phyloP scores from a whole-genome alignment of 2,888 invertebrate genomes.

The Morpho achilles region DNA sequence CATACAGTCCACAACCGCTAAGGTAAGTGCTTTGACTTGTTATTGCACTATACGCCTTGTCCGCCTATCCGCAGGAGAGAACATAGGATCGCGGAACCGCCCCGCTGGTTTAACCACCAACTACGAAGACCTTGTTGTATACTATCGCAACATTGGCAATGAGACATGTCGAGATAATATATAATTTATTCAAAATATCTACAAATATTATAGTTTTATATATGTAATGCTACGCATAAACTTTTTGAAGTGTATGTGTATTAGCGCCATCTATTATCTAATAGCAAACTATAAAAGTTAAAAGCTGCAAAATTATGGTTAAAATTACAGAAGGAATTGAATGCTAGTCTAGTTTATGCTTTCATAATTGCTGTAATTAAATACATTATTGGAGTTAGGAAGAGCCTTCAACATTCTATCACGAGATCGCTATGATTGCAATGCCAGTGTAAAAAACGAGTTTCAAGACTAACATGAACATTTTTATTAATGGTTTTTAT shows the following conservation, averaged over 20 bases:
- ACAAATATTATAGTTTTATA: conserved; percentile 27
- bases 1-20: too few species aligned
- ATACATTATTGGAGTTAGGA: conserved; percentile 41
- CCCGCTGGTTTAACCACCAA: too few species aligned
- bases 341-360: conserved; percentile 19
- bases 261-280: conserved; percentile 27
- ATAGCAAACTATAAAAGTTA: conserved; percentile 7
- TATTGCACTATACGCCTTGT: too few species aligned
- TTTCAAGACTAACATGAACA: conserved; percentile 23
- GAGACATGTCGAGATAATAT: conserved; percentile 42
- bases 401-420: conserved; percentile 63
- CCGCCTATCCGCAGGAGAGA: too few species aligned
- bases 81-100: too few species aligned
- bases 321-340: conserved; percentile 9
- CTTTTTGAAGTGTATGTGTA: neutral
- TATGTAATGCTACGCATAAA: too few species aligned
- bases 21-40: too few species aligned
- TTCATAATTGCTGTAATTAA: conserved; percentile 27
- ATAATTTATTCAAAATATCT: conserved; percentile 36
- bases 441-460: conserved; percentile 30
- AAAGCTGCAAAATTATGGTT: neutral
- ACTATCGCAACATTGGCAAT: conserved; percentile 52
- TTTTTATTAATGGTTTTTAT: conserved; percentile 16
- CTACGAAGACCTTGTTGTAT: conserved; percentile 61
- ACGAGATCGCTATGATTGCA: conserved; percentile 47